Percentiles rank a stretch among this genome's conserved stretches.
Evolutionary conservation across 2,888 invertebrate genomes (phyloP).

Genomic region (Phalangium opilio): DNA sequence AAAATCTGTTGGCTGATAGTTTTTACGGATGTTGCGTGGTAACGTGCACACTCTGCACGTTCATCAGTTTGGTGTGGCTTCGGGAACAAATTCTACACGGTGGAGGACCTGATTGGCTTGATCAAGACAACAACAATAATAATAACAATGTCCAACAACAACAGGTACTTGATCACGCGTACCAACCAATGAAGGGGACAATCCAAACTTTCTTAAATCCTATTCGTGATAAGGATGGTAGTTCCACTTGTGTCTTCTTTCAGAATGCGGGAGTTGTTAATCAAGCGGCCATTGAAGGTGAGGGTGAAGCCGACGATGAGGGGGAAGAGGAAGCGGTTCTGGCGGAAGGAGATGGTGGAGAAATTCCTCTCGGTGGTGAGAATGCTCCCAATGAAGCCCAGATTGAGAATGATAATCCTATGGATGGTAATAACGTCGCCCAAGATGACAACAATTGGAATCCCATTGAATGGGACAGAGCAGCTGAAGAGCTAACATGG

Average conservation of each 20-base stretch:
- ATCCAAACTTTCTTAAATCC: too few relatives aligned
- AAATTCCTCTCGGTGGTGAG: slow-evolving; percentile 10
- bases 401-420: too few relatives aligned
- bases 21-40: slow-evolving; percentile 95
- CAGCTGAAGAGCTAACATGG: slow-evolving; percentile 96
- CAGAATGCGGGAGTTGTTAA: too few relatives aligned
- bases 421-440: slow-evolving; percentile 28
- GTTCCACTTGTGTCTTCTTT: too few relatives aligned
- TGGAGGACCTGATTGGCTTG: slow-evolving; percentile 93
- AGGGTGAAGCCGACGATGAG: slow-evolving; percentile 21
- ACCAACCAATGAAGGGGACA: too few relatives aligned
- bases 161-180: too few relatives aligned
- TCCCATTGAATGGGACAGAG: slow-evolving; percentile 96
- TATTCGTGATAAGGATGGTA: too few relatives aligned
- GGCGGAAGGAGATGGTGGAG: slow-evolving; percentile 12
- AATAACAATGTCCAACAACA: too few relatives aligned
- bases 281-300: slow-evolving; percentile 7
- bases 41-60: slow-evolving; percentile 84
- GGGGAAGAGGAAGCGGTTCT: slow-evolving; percentile 23
- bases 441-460: slow-evolving; percentile 62
- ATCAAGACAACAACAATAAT: slow-evolving; percentile 33
- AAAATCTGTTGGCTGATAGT: slow-evolving; percentile 81
- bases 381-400: too few relatives aligned
- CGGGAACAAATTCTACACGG: slow-evolving; percentile 95
- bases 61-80: slow-evolving; percentile 93